Base-by-base conservation (phyloP, 1,140 invertebrate species). In the Tetramorium simillimum region DNA sequence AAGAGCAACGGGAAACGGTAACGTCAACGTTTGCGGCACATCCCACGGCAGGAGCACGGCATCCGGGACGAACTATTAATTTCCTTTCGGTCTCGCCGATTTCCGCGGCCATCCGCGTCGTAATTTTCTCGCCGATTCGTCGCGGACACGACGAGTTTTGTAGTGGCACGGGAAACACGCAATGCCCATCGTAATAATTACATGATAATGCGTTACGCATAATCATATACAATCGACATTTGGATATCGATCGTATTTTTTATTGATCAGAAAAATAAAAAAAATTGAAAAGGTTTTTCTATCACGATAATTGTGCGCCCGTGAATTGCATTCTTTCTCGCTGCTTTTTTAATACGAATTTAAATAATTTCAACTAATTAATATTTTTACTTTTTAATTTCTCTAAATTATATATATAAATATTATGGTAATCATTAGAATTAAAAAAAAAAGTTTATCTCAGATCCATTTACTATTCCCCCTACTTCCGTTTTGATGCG, bases 41-140 rank as follows among this genome's bases (percentile, higher is more conserved):
- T 69, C 87, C 76, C 90, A 91, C 91, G 91, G 91, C 91, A 78
- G 75, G 21, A 89, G 86, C 63, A 76, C 73, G 85, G 87, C 86
- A 91, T 91, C 86, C 91, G 88, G 90, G 92, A 92, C 91, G 87
- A 92, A 88, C 92, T 91, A 93, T 93, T 93, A 92, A 93, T 93
- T 92, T 91, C 89, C 89, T 90, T 90, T 90, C 82, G 87, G 87
- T 85, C 86, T 90, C 81, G 70, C 70, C 88, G 88, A 90, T 90
- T 90, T 90, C 89, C 89, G 89, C 88, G 88, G 78, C 51, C 80
- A 70, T 72, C 60, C 80, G 56, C 88, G 73, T 69, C 85, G 69
- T 90, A 90, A 90, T 90, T 89, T 87, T 90, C 88, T 78, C 89
- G 78, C 67, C 21, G 85, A 78, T 85, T 90, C 88, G 85, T 69